Evolutionary conservation across 2,113 vertebrate genomes (phyloP).

Genomic region (Trochalopteron elliotii): DNA sequence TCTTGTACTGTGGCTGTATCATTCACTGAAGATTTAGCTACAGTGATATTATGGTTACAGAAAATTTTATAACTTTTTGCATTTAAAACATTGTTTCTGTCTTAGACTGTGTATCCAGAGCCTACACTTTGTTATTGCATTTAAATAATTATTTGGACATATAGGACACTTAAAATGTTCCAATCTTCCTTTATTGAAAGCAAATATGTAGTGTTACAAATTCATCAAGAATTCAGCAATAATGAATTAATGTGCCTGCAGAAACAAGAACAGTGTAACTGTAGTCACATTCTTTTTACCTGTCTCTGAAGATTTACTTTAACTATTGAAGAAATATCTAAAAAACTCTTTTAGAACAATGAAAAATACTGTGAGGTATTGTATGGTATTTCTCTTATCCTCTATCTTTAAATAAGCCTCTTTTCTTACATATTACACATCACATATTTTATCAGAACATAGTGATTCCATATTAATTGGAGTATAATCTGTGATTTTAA

Average conservation of each 20-base stretch:
- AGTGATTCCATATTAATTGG: background rate
- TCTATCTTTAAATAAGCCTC: background rate
- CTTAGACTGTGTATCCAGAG: background rate
- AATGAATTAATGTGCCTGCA: background rate
- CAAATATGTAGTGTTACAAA: background rate
- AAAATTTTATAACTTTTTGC: background rate
- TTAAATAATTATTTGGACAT: background rate
- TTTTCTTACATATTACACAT: background rate
- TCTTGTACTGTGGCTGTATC: background rate
- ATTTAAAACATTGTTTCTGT: background rate
- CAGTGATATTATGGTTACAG: background rate
- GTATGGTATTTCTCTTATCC: background rate
- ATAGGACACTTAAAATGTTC: background rate
- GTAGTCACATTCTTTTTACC: background rate
- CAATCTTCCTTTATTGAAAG: background rate
- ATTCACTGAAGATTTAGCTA: background rate
- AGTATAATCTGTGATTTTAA: background rate
- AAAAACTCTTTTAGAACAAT: background rate
- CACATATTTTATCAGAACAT: background rate
- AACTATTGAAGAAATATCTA: background rate
- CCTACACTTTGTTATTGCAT: background rate
- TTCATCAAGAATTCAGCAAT: background rate
- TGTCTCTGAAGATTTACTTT: background rate
- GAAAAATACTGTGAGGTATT: background rate
- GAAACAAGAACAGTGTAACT: background rate